Evolutionary conservation across 2,888 invertebrate species (phyloP).

Genomic region (Clepsis dumicolana): DNA sequence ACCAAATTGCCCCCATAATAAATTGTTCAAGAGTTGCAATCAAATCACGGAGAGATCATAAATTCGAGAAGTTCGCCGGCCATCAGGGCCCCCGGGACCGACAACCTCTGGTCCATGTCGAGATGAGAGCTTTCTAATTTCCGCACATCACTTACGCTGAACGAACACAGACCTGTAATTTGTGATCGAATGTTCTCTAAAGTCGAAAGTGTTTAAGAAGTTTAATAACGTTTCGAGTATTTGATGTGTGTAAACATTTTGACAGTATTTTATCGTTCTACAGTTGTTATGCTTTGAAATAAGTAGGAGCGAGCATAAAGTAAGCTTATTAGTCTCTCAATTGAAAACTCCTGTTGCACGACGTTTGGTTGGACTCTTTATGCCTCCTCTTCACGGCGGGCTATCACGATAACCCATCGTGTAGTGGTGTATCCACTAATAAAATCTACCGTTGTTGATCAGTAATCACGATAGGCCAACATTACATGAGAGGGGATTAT

Average conservation of each 20-base stretch:
- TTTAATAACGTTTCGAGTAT: not conserved
- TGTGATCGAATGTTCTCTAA: conserved; percentile 15
- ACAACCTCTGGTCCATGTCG: conserved; percentile 52
- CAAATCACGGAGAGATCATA: conserved; percentile 56
- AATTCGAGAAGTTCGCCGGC: conserved; percentile 56
- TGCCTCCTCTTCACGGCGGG: no score
- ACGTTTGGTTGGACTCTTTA: no score
- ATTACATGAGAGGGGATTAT: no score
- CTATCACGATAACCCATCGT: no score
- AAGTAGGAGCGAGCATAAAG: no score
- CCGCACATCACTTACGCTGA: conserved; percentile 42
- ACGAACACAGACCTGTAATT: conserved; percentile 19
- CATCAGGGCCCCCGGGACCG: conserved; percentile 52
- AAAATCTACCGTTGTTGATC: no score
- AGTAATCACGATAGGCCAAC: no score
- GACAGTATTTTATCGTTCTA: not conserved
- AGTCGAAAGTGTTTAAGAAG: not conserved
- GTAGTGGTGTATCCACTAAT: no score
- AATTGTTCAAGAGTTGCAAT: conserved; percentile 51
- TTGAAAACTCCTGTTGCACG: no score
- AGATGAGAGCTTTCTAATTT: conserved; percentile 46
- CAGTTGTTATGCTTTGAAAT: not conserved
- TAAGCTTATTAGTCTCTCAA: no score
- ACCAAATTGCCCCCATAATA: conserved; percentile 45
- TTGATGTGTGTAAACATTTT: not conserved